Evolutionary conservation across 2,113 vertebrate species (phyloP), one percentile per base, ranked within the genome.

Genomic region (Xyrauchen texanus): DNA sequence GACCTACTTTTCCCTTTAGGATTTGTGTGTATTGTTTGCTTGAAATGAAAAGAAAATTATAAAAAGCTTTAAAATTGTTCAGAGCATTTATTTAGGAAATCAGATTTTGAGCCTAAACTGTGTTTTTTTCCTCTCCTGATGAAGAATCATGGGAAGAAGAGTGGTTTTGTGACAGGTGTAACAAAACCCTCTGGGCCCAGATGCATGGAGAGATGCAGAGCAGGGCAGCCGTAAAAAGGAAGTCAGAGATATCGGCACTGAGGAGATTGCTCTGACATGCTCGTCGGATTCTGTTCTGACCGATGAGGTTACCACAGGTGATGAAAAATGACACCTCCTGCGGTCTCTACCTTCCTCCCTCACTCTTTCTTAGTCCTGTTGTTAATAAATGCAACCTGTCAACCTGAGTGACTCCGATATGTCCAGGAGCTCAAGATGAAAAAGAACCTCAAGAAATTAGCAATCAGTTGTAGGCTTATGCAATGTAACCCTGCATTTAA

Each of bases 1-100:
- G 89, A 92, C 90, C 90, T 89, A 91, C 83, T 92, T 85, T 81
- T 91, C 79, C 77, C 47, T 83, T 85, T 67, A 82, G 86, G 81
- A 88, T 82, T 88, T 76, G 5, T 34, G 21, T 78, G 67, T 79
- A 86, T 87, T 89, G 85, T 90, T 85, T 75, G 65, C 21, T 51
- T 53, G 47, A 75, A 61, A 58, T 13, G 61, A 65, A 70, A 47
- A 75, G 70, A 49, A 61, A 16, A 13, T 4, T 7, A 61, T 64
- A 53, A 60, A 70, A 60, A 34, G 21, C 21, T 34, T 34, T 34
- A 34, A 34, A 34, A 49, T 75, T 65, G 58, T 77, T 61, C 58
- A 5, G 15, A 78, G 57, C 60, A 8, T 84, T 77, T 58, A 77
- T 57, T 52, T 47, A 76, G 68, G 65, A 82, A 77, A 34, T 34